These are phyloP conservation scores for Columba livia DNA, from an alignment of 2,113 vertebrate genomes.

Conservation along the genomic window DNA sequence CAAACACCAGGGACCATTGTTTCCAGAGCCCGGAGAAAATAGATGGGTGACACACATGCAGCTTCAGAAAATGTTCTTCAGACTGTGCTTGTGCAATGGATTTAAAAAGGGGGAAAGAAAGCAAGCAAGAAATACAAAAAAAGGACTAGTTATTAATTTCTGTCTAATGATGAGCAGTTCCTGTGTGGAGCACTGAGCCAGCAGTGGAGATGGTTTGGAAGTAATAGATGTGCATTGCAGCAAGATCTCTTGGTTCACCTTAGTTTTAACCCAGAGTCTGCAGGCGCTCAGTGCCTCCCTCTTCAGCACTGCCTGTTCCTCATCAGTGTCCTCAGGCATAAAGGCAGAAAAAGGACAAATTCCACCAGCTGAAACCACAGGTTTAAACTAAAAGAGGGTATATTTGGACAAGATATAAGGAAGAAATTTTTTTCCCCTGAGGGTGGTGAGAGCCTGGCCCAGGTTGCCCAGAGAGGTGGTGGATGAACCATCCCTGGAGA, in stretches of 20 bases:
- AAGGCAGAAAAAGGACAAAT: not conserved
- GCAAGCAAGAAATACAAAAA: no score
- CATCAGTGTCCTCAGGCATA: not conserved
- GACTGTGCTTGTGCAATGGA: not conserved
- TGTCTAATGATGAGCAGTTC: not conserved
- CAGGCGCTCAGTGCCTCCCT: not conserved
- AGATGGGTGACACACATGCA: not conserved
- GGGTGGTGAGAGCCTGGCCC: no score
- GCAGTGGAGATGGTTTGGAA: not conserved
- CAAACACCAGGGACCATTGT: not conserved
- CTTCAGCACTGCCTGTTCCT: not conserved
- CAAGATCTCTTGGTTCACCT: not conserved
- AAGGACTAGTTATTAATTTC: not conserved
- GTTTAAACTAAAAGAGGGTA: no score
- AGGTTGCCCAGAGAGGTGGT: no score
- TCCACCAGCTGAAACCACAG: not conserved
- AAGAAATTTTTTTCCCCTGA: no score
- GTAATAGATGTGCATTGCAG: not conserved
- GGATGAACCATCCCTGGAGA: no score
- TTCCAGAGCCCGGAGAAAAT: not conserved
- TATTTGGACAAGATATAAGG: no score
- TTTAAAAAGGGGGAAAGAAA: not conserved
- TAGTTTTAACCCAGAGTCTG: not conserved
- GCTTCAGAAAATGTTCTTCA: conserved; percentile 17
- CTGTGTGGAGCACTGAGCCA: not conserved